Percentiles rank a stretch among this genome's conserved stretches.
phyloP scores from a whole-genome alignment of 2,888 invertebrate genomes.

The Scaptomyza cyrtandrae region DNA sequence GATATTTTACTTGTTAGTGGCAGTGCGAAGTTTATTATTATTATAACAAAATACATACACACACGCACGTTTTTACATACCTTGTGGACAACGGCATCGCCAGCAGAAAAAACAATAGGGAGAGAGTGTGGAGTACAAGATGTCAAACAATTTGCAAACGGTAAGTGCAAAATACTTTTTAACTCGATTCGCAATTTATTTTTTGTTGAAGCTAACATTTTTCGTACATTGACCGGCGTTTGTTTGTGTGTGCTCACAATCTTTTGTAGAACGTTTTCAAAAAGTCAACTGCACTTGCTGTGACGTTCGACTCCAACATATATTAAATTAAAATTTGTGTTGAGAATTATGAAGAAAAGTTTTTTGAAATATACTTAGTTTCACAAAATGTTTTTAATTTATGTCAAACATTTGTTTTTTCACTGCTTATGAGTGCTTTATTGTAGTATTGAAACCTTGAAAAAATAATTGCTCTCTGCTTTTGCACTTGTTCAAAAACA shows the following conservation, averaged over 20 bases:
- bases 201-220: constrained; percentile 1
- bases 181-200: constrained; percentile 5
- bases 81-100: constrained; percentile 12
- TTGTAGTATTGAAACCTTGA: neutral
- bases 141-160: constrained; percentile 68
- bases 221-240: constrained; percentile 38
- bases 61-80: constrained; percentile 1
- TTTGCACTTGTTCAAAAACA: neutral
- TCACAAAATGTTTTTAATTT: no score
- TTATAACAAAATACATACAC: constrained; percentile 5
- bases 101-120: constrained; percentile 3
- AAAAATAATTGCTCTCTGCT: neutral
- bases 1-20: constrained; percentile 12
- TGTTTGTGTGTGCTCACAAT: constrained; percentile 32
- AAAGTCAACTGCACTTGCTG: neutral
- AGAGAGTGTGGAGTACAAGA: constrained; percentile 37
- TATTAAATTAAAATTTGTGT: neutral
- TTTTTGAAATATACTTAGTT: no score
- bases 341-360: neutral
- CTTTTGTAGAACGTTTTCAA: neutral
- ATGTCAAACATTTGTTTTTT: no score
- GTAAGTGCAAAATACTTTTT: constrained; percentile 42
- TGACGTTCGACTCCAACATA: neutral
- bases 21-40: constrained; percentile 20
- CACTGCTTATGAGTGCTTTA: no score